Evolutionary conservation across 2,797 vertebrate species (phyloP).

Genomic region (Myotis daubentonii): DNA sequence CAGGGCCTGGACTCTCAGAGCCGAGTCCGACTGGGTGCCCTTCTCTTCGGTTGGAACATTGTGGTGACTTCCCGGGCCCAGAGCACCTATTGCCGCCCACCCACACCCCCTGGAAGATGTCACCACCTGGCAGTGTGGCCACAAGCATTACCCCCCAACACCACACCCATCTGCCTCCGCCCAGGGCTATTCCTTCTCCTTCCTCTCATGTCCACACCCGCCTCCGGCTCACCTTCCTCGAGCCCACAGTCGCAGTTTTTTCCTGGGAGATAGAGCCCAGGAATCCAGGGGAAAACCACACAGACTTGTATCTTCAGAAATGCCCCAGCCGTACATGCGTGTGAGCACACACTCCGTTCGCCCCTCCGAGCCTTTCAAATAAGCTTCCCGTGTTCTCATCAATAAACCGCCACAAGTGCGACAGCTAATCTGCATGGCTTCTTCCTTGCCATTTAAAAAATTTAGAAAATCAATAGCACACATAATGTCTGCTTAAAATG

Average conservation of each 20-base stretch:
- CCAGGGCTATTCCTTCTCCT: neutral
- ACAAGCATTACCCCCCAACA: neutral
- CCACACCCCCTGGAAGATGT: neutral
- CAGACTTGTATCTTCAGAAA: neutral
- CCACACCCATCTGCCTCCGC: neutral
- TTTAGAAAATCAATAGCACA: neutral
- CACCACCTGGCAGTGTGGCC: neutral
- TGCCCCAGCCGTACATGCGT: too few species aligned
- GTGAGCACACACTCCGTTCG: neutral
- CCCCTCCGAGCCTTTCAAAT: neutral
- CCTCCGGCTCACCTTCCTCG: too few species aligned
- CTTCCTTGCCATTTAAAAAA: neutral
- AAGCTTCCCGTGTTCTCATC: neutral
- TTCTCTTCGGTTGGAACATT: neutral
- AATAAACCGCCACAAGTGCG: neutral
- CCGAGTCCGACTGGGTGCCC: too few species aligned
- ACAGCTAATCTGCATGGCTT: neutral
- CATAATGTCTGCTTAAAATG: neutral
- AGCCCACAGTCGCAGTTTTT: neutral
- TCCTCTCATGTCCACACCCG: neutral
- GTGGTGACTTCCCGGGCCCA: neutral
- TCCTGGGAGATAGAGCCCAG: neutral
- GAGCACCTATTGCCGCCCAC: neutral
- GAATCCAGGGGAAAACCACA: neutral
- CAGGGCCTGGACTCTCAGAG: too few species aligned